These are phyloP conservation scores for Ginglymostoma cirratum DNA, from an alignment of 2,113 vertebrate genomes.

Conservation along the genomic window DNA sequence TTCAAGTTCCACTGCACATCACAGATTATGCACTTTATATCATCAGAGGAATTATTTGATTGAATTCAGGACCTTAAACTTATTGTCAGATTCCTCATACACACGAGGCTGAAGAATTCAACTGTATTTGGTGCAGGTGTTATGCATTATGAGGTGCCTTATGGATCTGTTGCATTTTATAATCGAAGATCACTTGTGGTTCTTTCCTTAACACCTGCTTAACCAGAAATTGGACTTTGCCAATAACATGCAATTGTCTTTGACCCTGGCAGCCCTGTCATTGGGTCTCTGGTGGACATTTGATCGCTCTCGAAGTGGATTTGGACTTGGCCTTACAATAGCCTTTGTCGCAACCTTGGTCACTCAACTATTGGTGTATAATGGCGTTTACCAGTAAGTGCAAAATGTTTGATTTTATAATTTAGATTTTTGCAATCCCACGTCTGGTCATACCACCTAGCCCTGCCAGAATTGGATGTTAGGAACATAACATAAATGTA, in stretches of 20 bases:
- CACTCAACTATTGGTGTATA: constrained; percentile 72
- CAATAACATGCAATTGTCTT: constrained; percentile 67
- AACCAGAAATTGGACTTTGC: constrained; percentile 72
- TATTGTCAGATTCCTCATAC: background rate
- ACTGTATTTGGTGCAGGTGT: background rate
- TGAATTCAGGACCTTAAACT: background rate
- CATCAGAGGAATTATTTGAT: background rate
- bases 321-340: constrained; percentile 71
- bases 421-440: background rate
- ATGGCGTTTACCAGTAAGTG: constrained; percentile 74
- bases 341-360: constrained; percentile 71
- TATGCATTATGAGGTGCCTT: background rate
- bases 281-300: constrained; percentile 75
- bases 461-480: background rate
- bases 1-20: background rate
- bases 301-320: constrained; percentile 71
- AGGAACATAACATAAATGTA: background rate
- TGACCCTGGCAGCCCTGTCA: constrained; percentile 67
- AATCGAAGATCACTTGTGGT: background rate
- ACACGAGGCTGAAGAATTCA: background rate
- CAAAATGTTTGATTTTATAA: background rate
- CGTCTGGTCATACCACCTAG: no score
- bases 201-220: constrained; percentile 53
- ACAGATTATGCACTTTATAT: no score
- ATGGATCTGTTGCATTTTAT: background rate